These are phyloP conservation scores for Galeruca laticollis DNA, from an alignment of 2,888 invertebrate species.

Conservation along the genomic window DNA sequence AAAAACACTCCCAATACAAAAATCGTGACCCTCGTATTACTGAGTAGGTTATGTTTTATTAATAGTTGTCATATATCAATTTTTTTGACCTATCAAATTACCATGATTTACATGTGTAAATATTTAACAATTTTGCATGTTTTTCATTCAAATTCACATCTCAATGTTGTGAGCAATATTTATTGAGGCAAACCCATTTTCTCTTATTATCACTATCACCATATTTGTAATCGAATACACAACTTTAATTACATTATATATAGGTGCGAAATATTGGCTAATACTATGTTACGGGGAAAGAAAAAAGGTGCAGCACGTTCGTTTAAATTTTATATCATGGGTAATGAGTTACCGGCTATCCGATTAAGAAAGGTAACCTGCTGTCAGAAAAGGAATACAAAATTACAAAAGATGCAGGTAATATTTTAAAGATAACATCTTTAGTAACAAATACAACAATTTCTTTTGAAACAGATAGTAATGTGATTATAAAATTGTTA, in stretches of 20 bases:
- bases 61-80: too few relatives aligned
- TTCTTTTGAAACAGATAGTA: too few relatives aligned
- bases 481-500: too few relatives aligned
- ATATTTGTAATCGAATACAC: constrained; percentile 10
- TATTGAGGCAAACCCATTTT: constrained; percentile 17
- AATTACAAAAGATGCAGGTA: too few relatives aligned
- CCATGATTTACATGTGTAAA: constrained; percentile 8
- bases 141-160: background rate
- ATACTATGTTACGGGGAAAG: background rate
- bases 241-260: constrained; percentile 2
- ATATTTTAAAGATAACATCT: too few relatives aligned
- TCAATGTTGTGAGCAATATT: constrained; percentile 4
- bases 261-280: constrained; percentile 4
- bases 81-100: background rate
- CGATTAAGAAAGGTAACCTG: too few relatives aligned
- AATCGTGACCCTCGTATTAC: too few relatives aligned
- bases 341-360: too few relatives aligned
- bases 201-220: constrained; percentile 6
- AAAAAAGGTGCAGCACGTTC: background rate
- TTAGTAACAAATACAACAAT: too few relatives aligned
- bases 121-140: constrained; percentile 11
- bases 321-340: background rate
- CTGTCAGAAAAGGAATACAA: too few relatives aligned
- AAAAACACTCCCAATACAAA: too few relatives aligned
- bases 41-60: too few relatives aligned